A percentile compares a stretch with the other conserved stretches of the same genome.
These are phyloP conservation scores for Epicauta chinensis DNA, from an alignment of 1,140 invertebrate genomes.

Conservation along the genomic window DNA sequence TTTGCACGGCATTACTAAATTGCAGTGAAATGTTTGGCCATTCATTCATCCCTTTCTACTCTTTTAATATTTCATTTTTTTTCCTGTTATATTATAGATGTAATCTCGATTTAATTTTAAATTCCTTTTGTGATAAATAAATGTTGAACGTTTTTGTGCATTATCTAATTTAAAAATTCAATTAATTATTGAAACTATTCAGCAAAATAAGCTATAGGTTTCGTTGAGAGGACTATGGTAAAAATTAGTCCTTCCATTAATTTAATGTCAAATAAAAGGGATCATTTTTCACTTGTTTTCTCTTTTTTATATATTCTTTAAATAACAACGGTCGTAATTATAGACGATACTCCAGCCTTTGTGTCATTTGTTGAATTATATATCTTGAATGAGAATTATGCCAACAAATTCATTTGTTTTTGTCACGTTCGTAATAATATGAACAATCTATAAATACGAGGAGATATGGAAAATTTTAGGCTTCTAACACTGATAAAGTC, in stretches of 20 bases:
- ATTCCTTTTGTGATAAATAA: background rate
- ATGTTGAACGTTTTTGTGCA: too few species aligned
- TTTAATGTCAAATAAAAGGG: slow-evolving; percentile 12
- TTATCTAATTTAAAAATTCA: slow-evolving; percentile 5
- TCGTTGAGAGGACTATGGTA: slow-evolving; percentile 4
- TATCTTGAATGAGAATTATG: background rate
- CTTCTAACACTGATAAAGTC: too few species aligned
- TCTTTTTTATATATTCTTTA: background rate
- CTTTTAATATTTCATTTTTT: too few species aligned
- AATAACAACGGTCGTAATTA: slow-evolving; percentile 6
- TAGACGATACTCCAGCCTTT: slow-evolving; percentile 6
- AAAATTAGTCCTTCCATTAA: slow-evolving; percentile 11
- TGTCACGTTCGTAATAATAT: too few species aligned
- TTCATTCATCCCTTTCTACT: too few species aligned
- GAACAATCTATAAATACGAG: too few species aligned
- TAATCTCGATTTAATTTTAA: slow-evolving; percentile 1
- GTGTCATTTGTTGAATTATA: background rate
- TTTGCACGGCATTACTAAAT: too few species aligned
- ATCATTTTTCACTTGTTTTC: slow-evolving; percentile 12
- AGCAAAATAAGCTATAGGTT: slow-evolving; percentile 6
- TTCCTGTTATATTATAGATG: background rate
- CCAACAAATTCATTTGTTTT: too few species aligned
- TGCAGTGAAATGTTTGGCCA: too few species aligned
- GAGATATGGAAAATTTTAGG: too few species aligned
- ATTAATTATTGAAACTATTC: slow-evolving; percentile 5